Percentiles rank a stretch among this genome's conserved stretches.
Conservation (phyloP, 37 sponge, comb jelly and placozoan species). For the Theonella swinhoei region DNA sequence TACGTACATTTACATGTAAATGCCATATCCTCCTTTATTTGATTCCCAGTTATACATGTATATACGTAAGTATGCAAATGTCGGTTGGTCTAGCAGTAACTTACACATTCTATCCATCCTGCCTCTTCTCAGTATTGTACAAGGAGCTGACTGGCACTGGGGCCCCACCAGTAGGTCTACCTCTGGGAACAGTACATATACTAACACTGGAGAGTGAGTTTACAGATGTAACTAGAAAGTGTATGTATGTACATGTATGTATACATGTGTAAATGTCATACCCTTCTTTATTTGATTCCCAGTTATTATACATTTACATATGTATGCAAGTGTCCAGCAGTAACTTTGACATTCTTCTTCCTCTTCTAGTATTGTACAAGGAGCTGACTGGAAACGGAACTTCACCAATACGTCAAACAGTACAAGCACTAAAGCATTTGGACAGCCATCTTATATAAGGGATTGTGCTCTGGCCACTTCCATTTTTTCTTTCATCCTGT, state of each 20-base stretch:
- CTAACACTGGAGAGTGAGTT: no score
- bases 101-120: background rate
- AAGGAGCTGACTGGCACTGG: slow-evolving; percentile 91
- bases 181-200: no score
- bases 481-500: slow-evolving; percentile 56
- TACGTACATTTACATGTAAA: no score
- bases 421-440: background rate
- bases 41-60: no score
- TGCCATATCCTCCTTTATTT: no score
- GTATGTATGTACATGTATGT: no score
- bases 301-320: no score
- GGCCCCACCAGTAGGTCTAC: slow-evolving; percentile 48
- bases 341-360: background rate
- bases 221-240: no score
- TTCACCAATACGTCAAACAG: slow-evolving; percentile 29
- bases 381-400: slow-evolving; percentile 89
- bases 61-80: no score
- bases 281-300: no score
- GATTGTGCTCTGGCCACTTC: slow-evolving; percentile 67
- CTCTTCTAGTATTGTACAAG: slow-evolving; percentile 77
- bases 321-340: background rate
- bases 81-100: background rate
- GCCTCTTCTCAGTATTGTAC: slow-evolving; percentile 67
- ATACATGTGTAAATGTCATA: no score
- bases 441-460: slow-evolving; percentile 60